Base-by-base conservation (phyloP, 2,113 vertebrate genomes). In the Syngnathus scovelli region DNA sequence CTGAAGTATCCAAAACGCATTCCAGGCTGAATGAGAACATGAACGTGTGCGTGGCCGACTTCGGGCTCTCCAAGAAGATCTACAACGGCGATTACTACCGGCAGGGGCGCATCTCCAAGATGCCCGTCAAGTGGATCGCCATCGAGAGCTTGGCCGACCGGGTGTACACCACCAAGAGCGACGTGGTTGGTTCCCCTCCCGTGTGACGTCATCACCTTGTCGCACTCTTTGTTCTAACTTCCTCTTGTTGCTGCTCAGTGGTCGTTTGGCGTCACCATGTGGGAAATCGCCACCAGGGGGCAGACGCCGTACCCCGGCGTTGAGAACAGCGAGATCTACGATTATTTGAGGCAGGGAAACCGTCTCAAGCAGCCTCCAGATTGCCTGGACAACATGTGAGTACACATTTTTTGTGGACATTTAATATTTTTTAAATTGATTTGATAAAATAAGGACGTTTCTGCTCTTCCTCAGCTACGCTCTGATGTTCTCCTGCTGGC, bases 261-360 rank as follows among this genome's bases (percentile, higher is more conserved):
- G 95, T 96, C 95, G 0, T 96, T 95, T 19, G 95, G 95, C 0
- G 95, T 96, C 76, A 95, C 94, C 2, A 96, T 96, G 95, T 96
- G 95, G 95, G 95, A 96, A 82, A 95, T 96, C 13, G 94, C 94
- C 39, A 95, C 95, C 0, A 88, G 95, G 10, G 95, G 95, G 27
- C 94, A 96, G 82, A 96, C 94, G 1, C 94, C 95, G 0, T 96
- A 96, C 71, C 95, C 95, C 0, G 95, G 95, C 0, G 94, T 96
- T 48, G 94, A 95, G 71, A 96, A 96, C 92, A 95, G 94, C 0
- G 95, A 96, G 86, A 95, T 96, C 78, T 96, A 96, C 0, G 94
- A 96, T 85, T 96, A 96, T 72, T 81, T 96, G 82, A 90, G 93
- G 33, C 95, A 96, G 68, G 94, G 94, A 2, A 94, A 96, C 78